Evolutionary conservation across 2,113 vertebrate species (phyloP).

Genomic region (Nerophis lumbriciformis): DNA sequence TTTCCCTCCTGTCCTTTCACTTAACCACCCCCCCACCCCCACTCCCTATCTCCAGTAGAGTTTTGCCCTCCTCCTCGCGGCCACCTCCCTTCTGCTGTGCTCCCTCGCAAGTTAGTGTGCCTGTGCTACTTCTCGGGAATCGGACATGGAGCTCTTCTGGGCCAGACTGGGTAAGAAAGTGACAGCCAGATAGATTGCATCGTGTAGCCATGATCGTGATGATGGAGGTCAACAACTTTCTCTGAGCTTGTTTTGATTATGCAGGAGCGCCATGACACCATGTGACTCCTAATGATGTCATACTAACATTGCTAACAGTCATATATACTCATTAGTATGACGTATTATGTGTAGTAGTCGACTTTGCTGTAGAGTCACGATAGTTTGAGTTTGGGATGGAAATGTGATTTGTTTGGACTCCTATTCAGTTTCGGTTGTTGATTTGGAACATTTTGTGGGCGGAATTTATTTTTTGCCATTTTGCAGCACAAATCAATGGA

Average conservation of each 20-base stretch:
- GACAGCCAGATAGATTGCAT: neutral
- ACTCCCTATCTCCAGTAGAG: neutral
- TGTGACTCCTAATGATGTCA: neutral
- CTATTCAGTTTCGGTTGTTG: neutral
- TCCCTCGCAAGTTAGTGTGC: slow-evolving; percentile 16
- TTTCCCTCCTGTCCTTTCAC: neutral
- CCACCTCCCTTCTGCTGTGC: neutral
- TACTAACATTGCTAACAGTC: neutral
- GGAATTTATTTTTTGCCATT: neutral
- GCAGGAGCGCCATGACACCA: neutral
- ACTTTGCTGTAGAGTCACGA: neutral
- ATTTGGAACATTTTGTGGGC: neutral
- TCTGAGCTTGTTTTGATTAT: neutral
- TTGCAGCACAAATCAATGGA: neutral
- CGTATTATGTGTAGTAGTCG: no score
- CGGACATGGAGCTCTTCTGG: slow-evolving; percentile 63
- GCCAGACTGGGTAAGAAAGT: slow-evolving; percentile 55
- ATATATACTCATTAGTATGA: no score
- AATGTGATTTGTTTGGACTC: neutral
- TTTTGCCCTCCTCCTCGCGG: neutral
- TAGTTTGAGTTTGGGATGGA: neutral
- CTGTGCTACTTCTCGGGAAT: slow-evolving; percentile 6
- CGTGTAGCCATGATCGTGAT: neutral
- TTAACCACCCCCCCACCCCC: slow-evolving; percentile 11
- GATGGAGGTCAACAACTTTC: neutral